Percentiles rank a stretch among this genome's conserved stretches.
Evolutionary conservation across 1,140 invertebrate genomes (phyloP).

Genomic region (Lysiphlebus fabarum): DNA sequence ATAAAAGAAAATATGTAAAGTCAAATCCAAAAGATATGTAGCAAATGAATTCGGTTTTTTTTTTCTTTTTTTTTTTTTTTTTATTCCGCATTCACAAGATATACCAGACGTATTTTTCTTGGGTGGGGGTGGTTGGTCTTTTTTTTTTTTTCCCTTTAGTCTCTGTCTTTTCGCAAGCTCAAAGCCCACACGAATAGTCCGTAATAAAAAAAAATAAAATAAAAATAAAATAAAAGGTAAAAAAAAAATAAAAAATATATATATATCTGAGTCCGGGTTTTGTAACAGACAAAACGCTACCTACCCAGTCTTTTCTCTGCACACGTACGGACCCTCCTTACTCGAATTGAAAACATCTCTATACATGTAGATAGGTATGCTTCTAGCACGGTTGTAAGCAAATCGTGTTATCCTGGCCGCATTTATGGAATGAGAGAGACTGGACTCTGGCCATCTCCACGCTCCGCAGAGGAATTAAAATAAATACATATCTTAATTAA

Average conservation of each 20-base stretch:
- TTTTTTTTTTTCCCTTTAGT: neutral
- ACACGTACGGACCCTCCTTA: constrained; percentile 36
- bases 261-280: neutral
- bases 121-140: neutral
- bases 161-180: constrained; percentile 14
- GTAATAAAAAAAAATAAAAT: neutral
- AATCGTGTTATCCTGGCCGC: constrained; percentile 49
- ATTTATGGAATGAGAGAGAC: constrained; percentile 30
- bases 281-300: constrained; percentile 15
- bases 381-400: constrained; percentile 41
- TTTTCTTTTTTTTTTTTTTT: neutral
- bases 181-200: constrained; percentile 11
- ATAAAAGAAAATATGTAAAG: constrained; percentile 2
- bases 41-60: constrained; percentile 14
- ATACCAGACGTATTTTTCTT: constrained; percentile 14
- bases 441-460: constrained; percentile 34
- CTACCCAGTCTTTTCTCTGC: constrained; percentile 7
- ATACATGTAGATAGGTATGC: constrained; percentile 25
- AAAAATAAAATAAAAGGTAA: too few species aligned
- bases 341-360: constrained; percentile 51
- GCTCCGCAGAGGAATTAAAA: constrained; percentile 48
- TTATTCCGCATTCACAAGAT: constrained; percentile 2
- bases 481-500: constrained; percentile 57
- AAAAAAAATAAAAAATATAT: too few species aligned
- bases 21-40: constrained; percentile 10